Conservation (phyloP, 1,140 invertebrate genomes). For the Drosophila punjabiensis region DNA sequence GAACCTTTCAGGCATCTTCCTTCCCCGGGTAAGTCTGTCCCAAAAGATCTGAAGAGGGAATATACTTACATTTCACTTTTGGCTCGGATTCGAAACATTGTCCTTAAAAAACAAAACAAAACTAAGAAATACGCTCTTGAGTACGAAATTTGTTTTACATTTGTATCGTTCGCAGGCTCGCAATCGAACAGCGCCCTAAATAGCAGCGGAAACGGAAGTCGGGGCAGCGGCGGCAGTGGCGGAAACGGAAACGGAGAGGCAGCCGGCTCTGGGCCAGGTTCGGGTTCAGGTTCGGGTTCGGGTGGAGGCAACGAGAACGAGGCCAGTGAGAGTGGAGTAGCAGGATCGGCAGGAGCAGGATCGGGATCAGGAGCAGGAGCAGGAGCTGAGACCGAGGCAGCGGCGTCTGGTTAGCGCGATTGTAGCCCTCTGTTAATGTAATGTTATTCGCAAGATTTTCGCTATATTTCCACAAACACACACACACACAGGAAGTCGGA, state of each 20-base stretch:
- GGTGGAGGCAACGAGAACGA: conserved; percentile 19
- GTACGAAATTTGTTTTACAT: conserved; percentile 12
- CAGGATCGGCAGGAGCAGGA: conserved; percentile 14
- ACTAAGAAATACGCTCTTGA: not conserved
- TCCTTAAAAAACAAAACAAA: not conserved
- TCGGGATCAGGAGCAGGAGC: conserved; percentile 24
- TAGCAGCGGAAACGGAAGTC: conserved; percentile 43
- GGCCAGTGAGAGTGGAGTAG: conserved; percentile 31
- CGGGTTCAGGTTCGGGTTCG: conserved; percentile 5
- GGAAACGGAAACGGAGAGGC: conserved; percentile 36
- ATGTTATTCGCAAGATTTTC: conserved; percentile 67
- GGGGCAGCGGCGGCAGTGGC: conserved; percentile 19
- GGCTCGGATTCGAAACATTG: not conserved
- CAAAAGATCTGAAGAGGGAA: not conserved
- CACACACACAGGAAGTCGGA: not conserved
- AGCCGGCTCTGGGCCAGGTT: conserved; percentile 17
- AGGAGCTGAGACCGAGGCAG: conserved; percentile 50
- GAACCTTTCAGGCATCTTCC: not conserved
- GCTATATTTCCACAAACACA: conserved; percentile 20
- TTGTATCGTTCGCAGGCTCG: conserved; percentile 57
- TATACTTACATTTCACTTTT: not conserved
- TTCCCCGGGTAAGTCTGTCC: conserved; percentile 6
- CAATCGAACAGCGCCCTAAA: conserved; percentile 75
- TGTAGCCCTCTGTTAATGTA: conserved; percentile 60
- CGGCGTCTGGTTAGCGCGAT: conserved; percentile 61